Conservation (phyloP, 2,113 vertebrate genomes). For the Athene cunicularia region DNA sequence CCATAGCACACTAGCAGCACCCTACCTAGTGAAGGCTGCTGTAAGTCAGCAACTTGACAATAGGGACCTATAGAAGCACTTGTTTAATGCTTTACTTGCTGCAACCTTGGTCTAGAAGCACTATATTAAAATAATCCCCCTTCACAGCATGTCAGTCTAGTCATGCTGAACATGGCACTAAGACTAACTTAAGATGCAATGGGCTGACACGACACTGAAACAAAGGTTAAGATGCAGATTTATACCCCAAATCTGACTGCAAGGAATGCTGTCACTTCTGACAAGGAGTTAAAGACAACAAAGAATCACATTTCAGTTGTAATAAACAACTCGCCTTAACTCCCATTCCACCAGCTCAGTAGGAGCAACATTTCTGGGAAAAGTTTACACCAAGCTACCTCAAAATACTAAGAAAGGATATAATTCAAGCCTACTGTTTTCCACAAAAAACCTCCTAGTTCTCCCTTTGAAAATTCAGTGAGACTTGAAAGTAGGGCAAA, state of each 20-base stretch:
- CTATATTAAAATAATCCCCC: not conserved
- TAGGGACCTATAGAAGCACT: not conserved
- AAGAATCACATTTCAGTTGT: not conserved
- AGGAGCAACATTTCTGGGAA: not conserved
- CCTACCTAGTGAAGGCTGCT: not conserved
- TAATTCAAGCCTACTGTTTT: not conserved
- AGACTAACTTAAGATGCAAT: not conserved
- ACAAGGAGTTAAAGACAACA: not conserved
- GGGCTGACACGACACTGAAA: not conserved
- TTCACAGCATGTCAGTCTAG: not conserved
- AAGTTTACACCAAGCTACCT: not conserved
- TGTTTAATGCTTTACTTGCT: not conserved
- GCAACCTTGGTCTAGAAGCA: not conserved
- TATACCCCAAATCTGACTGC: not conserved
- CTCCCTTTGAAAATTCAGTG: not conserved
- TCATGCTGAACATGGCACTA: not conserved
- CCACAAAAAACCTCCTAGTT: not conserved
- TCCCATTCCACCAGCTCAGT: not conserved
- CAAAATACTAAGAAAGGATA: not conserved
- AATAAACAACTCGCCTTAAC: not conserved
- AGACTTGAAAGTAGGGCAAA: not conserved
- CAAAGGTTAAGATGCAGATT: not conserved
- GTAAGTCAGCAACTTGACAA: not conserved
- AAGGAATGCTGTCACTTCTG: not conserved
- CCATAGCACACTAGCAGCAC: not conserved